A percentile compares a stretch with the other conserved stretches of the same genome.
Conservation (phyloP, 1,140 invertebrate genomes). For the Zaprionus africanus region DNA sequence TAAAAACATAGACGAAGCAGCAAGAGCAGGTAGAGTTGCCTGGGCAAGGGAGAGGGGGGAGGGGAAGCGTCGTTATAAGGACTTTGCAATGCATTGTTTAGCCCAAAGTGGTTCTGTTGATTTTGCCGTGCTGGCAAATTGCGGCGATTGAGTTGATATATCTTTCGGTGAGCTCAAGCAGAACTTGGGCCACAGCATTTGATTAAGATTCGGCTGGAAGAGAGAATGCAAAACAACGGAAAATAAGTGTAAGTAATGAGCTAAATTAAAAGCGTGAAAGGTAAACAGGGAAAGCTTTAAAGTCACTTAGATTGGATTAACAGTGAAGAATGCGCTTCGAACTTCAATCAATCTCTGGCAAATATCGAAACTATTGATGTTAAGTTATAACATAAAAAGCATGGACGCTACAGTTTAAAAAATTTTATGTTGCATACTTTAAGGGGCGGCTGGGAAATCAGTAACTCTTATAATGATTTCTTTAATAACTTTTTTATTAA, state of each 20-base stretch:
- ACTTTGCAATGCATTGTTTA: conserved; percentile 26
- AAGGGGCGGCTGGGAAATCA: too few relatives aligned
- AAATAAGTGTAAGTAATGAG: not conserved
- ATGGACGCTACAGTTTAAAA: too few relatives aligned
- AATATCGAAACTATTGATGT: too few relatives aligned
- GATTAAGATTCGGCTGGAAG: conserved; percentile 20
- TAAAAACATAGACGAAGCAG: conserved; percentile 48
- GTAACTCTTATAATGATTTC: too few relatives aligned
- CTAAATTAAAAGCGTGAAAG: not conserved
- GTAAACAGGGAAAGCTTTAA: not conserved
- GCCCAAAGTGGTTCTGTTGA: conserved; percentile 21
- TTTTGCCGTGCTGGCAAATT: conserved; percentile 45
- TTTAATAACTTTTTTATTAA: too few relatives aligned
- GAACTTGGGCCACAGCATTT: conserved; percentile 13
- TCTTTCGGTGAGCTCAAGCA: conserved; percentile 29
- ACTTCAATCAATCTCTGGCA: too few relatives aligned
- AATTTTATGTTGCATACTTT: too few relatives aligned
- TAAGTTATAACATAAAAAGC: too few relatives aligned
- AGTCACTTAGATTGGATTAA: not conserved
- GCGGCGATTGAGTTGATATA: conserved; percentile 46
- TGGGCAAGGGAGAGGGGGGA: not conserved
- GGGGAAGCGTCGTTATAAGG: not conserved
- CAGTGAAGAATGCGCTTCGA: too few relatives aligned
- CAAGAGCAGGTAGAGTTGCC: not conserved
- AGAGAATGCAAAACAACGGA: conserved; percentile 1